Conservation (phyloP, 2,888 invertebrate species). For the Dolichopus griseipennis region DNA sequence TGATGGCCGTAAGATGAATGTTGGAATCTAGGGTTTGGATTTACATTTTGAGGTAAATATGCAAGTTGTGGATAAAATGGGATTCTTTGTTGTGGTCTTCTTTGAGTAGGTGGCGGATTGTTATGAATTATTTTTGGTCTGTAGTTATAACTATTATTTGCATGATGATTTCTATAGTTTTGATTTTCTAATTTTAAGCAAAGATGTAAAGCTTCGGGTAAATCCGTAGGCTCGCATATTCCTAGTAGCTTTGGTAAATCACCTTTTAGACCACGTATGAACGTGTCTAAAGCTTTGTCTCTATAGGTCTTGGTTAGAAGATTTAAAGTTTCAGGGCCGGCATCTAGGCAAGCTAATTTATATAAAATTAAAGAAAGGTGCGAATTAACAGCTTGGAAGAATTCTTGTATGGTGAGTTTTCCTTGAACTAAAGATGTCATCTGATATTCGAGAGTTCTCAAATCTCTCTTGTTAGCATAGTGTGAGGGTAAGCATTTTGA, state of each 20-base stretch:
- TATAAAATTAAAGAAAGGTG: constrained; percentile 17
- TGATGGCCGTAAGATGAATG: no score
- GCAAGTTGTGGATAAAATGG: no score
- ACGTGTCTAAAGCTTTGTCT: constrained; percentile 17
- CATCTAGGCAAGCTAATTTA: constrained; percentile 16
- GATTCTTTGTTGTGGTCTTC: no score
- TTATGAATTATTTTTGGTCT: no score
- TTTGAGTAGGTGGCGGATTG: no score
- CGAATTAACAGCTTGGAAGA: constrained; percentile 13
- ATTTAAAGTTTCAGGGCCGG: constrained; percentile 12
- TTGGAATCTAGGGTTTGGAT: no score
- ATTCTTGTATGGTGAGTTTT: constrained; percentile 11
- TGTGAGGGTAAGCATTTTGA: constrained; percentile 18
- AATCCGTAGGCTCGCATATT: constrained; percentile 22
- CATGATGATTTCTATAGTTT: not conserved
- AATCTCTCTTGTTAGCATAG: constrained; percentile 22
- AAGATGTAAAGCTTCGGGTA: constrained; percentile 22
- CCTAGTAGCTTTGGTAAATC: constrained; percentile 21
- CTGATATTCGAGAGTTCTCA: constrained; percentile 23
- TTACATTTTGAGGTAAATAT: no score
- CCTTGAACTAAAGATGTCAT: constrained; percentile 20
- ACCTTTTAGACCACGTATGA: constrained; percentile 17
- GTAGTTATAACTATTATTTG: no score
- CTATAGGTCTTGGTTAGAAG: constrained; percentile 15
- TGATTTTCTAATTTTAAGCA: constrained; percentile 20